A percentile compares a stretch with the other conserved stretches of the same genome.
phyloP scores from a whole-genome alignment of 2,888 invertebrate genomes.

The Aromia moschata region DNA sequence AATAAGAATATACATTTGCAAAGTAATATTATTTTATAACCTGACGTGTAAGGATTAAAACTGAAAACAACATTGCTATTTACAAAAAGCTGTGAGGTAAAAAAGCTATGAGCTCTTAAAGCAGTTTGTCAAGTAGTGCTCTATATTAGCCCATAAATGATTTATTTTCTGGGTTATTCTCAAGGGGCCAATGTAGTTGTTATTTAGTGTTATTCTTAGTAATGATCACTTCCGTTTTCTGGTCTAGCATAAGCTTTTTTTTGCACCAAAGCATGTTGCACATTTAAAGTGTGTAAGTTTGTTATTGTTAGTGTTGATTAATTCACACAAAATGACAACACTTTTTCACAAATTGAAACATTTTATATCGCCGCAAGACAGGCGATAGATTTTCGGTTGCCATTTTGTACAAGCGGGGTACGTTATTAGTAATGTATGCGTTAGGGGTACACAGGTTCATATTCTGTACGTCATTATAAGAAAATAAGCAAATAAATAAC shows the following conservation, averaged over 20 bases:
- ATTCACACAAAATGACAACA: constrained; percentile 38
- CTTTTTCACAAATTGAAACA: constrained; percentile 19
- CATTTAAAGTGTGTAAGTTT: constrained; percentile 49
- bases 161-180: constrained; percentile 48
- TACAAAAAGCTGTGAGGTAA: constrained; percentile 37
- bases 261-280: constrained; percentile 56
- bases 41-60: constrained; percentile 16
- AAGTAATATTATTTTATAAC: constrained; percentile 30
- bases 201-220: constrained; percentile 21
- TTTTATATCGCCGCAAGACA: too few relatives aligned
- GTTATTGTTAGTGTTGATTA: constrained; percentile 35
- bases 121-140: constrained; percentile 7
- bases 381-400: constrained; percentile 28
- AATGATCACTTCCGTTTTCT: constrained; percentile 11
- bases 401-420: constrained; percentile 32
- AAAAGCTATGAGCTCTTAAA: constrained; percentile 24
- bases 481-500: constrained; percentile 28
- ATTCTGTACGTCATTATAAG: constrained; percentile 21
- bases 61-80: constrained; percentile 22
- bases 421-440: constrained; percentile 18
- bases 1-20: too few relatives aligned
- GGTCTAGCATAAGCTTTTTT: constrained; percentile 46
- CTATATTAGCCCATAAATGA: constrained; percentile 41
- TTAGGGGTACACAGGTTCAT: constrained; percentile 22
- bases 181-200: constrained; percentile 18